Conservation (phyloP, 2,888 invertebrate genomes). For the Mycogona germanica region DNA sequence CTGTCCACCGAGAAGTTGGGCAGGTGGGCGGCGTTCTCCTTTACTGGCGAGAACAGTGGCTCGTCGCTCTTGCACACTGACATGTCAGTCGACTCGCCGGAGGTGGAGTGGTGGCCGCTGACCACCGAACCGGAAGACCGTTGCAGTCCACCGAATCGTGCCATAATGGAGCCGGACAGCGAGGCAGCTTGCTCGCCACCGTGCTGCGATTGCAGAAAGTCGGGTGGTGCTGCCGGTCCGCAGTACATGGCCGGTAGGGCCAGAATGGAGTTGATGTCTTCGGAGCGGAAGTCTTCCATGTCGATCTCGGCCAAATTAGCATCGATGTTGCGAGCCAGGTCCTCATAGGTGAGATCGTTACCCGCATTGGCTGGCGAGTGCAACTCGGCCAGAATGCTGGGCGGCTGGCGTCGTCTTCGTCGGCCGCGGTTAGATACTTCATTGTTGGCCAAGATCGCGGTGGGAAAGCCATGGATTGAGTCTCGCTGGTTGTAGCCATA, state of each 20-base stretch:
- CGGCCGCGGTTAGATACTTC: too few relatives aligned
- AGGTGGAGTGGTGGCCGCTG: background rate
- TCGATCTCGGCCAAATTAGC: conserved; percentile 89
- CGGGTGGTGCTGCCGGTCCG: too few relatives aligned
- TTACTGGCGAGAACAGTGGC: conserved; percentile 77
- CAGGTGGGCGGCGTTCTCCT: conserved; percentile 42
- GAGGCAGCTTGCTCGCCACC: conserved; percentile 72
- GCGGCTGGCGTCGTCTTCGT: background rate
- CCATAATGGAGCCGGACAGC: conserved; percentile 67
- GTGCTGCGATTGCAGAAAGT: conserved; percentile 47
- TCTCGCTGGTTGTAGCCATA: conserved; percentile 42
- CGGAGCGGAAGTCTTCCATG: conserved; percentile 85
- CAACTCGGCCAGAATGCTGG: conserved; percentile 10
- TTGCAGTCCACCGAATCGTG: conserved; percentile 57
- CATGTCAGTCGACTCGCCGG: conserved; percentile 58
- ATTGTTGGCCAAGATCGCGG: background rate
- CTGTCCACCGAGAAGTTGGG: conserved; percentile 78
- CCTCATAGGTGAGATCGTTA: conserved; percentile 53
- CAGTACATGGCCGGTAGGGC: conserved; percentile 41
- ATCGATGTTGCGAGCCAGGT: conserved; percentile 74
- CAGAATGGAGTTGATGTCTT: conserved; percentile 64
- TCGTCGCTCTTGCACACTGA: conserved; percentile 78
- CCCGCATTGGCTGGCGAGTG: background rate
- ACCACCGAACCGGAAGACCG: conserved; percentile 46
- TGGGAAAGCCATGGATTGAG: background rate